Base-by-base conservation (phyloP, 2,888 invertebrate species). In the Zonitis immaculata region DNA sequence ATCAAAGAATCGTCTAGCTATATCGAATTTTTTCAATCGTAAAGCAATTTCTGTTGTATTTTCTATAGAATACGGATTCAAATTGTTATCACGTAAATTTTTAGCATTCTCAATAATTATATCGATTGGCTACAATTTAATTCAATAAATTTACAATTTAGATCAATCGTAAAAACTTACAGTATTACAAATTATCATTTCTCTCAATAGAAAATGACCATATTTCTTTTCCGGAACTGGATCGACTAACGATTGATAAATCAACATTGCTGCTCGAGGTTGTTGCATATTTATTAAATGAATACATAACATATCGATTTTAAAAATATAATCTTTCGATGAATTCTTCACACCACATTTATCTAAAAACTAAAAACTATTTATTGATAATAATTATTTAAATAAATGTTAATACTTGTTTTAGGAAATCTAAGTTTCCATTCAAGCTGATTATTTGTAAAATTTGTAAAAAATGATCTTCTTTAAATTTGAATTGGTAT, bases 171-270 rank as follows among this genome's bases (percentile, higher is more conserved):
- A 4, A n/a, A 6, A 49, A 72, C 76, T 74, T 71, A 80, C 79
- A 64, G 75, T 70, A 9, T 78, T 72, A 45, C 79, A 78, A 46
- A 79, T 80, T 9, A 85, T 78, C 67, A 84, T 79, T 64, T 84
- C 83, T 42, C 80, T 76, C 2, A 87, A 74, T 22, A 85, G 69
- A 51, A 79, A 78, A 8, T 78, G 69, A 0, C 81, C 84, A 62
- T 81, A 84, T 49, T 80, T 73, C 6, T 82, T 81, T 32, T 76
- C 73, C 46, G 81, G 79, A 62, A 82, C 80, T 30, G 56, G 56
- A 20, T 46, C 47, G 6, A 59, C 55, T 54, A 78, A 66, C 60
- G 75, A 73, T 62, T 79, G 76, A 69, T 78, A 78, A 14, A 86
- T 77, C 39, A 76, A 74, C 51, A 80, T 63, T 0, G 82, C 82